These are phyloP conservation scores for Bryconaethiops microstoma DNA, from an alignment of 2,797 vertebrate species.

Conservation along the genomic window DNA sequence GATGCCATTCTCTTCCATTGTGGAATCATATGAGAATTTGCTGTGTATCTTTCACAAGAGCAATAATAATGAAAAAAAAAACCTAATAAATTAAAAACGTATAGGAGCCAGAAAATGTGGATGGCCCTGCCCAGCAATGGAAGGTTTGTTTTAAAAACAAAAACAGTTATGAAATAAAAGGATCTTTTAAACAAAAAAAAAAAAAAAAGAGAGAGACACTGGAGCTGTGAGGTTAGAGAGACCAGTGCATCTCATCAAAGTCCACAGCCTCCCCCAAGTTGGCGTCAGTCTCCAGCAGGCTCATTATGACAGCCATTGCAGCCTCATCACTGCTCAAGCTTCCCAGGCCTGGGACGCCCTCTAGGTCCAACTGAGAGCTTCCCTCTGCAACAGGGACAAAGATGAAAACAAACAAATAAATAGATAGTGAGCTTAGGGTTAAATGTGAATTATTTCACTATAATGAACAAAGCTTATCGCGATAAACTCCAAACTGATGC, in stretches of 20 bases:
- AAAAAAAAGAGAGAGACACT: conserved; percentile 15
- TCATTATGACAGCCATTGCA: conserved; percentile 91
- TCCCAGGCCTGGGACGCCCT: conserved; percentile 80
- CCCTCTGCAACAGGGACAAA: conserved; percentile 72
- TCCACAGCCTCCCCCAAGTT: conserved; percentile 84
- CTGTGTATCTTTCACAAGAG: conserved; percentile 5
- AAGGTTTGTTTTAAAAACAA: conserved; percentile 33
- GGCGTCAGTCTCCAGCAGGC: conserved; percentile 90
- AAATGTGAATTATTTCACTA: not conserved
- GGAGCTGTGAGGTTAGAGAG: conserved; percentile 74
- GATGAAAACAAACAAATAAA: not conserved
- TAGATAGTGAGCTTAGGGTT: not conserved
- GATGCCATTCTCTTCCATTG: conserved; percentile 20
- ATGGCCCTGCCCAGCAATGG: conserved; percentile 38
- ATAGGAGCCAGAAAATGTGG: conserved; percentile 28
- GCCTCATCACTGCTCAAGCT: conserved; percentile 84
- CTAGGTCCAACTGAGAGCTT: conserved; percentile 84
- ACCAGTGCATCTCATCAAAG: conserved; percentile 89
- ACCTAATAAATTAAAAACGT: conserved; percentile 40
- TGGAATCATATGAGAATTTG: conserved; percentile 5
- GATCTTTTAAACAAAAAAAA: not conserved
- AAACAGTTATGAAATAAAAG: conserved; percentile 32
- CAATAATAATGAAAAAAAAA: conserved; percentile 29
- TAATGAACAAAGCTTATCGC: not conserved
- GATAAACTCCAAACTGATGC: not conserved